Evolutionary conservation across 2,888 invertebrate species (phyloP), one percentile per base, ranked within the genome.

Genomic region (Perdita meconis): DNA sequence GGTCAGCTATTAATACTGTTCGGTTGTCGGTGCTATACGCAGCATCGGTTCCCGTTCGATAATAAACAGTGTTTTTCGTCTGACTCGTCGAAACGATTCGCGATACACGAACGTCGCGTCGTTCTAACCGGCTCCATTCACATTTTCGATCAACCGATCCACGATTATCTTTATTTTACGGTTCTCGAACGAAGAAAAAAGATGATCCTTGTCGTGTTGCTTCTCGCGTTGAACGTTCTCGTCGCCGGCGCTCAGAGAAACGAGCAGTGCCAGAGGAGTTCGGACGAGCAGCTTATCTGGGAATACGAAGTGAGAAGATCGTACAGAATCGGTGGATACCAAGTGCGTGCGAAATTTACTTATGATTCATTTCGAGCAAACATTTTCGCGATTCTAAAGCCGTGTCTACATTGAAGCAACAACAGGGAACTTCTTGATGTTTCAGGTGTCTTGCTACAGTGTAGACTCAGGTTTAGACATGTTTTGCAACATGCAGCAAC

Each of bases 221-320:
- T 65, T 34, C 60, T 78, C 30, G 22, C 53, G 50, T 26, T 73
- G 0, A 30, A 50, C 13, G 36, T 60, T 19, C 38, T 80, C 38
- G 47, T 67, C 42, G 51, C 44, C 10, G 50, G 19, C 5, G 60
- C 71, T 12, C 63, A 44, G n/a, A 57, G 8, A 1, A 72, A 65
- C 60, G 82, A 78, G 6, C 80, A 84, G 19, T 88, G 88, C 36
- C 63, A 56, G 24, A 44, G 68, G 10, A 47, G 30, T 53, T 61
- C 66, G 30, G 81, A 81, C 44, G 82, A 84, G 24, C 77, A 83
- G 56, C 75, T 89, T 59, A 78, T 88, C 66, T 88, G 88, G 88
- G 81, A 87, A 34, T 88, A 88, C 76, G 70, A 84, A 38, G 84
- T 88, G n/a, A 81, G 86, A 38, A 76, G 88, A 67, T 72, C 86